Conservation (phyloP, 2,888 invertebrate genomes). For the Drepanosiphum platanoidis region DNA sequence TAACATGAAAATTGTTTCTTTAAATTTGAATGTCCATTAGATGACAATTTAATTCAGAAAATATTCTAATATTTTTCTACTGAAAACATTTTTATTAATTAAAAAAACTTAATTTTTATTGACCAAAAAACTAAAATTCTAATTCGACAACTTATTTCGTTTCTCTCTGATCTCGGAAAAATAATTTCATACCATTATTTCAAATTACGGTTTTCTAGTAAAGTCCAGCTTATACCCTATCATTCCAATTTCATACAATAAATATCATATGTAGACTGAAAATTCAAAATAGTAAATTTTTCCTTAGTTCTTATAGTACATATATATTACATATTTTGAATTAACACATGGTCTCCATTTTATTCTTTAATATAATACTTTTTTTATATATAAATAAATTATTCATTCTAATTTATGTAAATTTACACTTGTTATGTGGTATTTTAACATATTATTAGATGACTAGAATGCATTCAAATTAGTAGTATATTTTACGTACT, state of each 20-base stretch:
- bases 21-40: background rate
- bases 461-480: background rate
- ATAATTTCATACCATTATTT: constrained; percentile 8
- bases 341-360: background rate
- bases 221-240: background rate
- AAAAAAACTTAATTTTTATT: background rate
- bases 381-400: constrained; percentile 6
- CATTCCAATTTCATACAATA: constrained; percentile 33
- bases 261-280: constrained; percentile 37
- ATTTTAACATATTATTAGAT: background rate
- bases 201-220: background rate
- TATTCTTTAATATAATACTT: constrained; percentile 8
- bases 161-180: constrained; percentile 44
- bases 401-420: constrained; percentile 17
- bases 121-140: background rate
- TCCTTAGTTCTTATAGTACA: background rate
- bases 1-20: background rate
- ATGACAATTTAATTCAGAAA: background rate
- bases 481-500: constrained; percentile 11
- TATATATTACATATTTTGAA: background rate
- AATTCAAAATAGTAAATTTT: constrained; percentile 27
- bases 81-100: background rate
- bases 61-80: background rate
- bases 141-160: background rate
- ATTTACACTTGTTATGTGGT: constrained; percentile 27